Evolutionary conservation across 2,888 invertebrate species (phyloP).

Genomic region (Ophion ellenae): DNA sequence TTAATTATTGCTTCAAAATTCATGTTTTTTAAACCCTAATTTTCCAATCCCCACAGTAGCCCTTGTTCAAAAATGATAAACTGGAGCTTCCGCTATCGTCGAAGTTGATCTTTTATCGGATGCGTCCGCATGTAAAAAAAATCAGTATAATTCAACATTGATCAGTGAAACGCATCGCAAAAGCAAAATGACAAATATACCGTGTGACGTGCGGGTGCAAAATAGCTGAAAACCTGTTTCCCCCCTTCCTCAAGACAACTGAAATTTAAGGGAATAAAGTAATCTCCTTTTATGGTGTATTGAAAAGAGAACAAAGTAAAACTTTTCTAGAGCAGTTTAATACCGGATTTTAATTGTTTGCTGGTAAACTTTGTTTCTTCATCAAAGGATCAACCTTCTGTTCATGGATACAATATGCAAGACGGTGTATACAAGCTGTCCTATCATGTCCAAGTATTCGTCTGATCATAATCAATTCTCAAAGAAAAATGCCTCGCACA

Average conservation of each 20-base stretch:
- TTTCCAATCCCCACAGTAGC: too few relatives aligned
- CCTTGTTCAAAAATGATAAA: too few relatives aligned
- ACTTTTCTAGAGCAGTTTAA: neutral
- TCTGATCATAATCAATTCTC: neutral
- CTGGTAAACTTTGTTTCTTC: neutral
- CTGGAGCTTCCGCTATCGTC: too few relatives aligned
- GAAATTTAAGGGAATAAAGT: neutral
- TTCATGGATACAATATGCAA: neutral
- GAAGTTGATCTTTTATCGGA: too few relatives aligned
- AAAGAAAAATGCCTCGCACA: neutral
- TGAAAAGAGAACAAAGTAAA: neutral
- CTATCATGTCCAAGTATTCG: neutral
- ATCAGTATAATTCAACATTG: neutral
- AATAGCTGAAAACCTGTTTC: neutral
- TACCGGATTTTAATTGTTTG: neutral
- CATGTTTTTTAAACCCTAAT: too few relatives aligned
- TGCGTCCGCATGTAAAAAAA: too few relatives aligned
- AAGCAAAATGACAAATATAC: neutral
- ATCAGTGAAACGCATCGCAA: neutral
- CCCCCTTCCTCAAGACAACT: neutral
- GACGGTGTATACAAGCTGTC: neutral
- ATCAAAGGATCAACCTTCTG: neutral
- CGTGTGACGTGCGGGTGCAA: neutral
- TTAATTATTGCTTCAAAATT: too few relatives aligned
- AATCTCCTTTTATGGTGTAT: neutral